These are phyloP conservation scores for Drosophila pruinosa DNA, from an alignment of 1,140 invertebrate genomes.

Conservation along the genomic window DNA sequence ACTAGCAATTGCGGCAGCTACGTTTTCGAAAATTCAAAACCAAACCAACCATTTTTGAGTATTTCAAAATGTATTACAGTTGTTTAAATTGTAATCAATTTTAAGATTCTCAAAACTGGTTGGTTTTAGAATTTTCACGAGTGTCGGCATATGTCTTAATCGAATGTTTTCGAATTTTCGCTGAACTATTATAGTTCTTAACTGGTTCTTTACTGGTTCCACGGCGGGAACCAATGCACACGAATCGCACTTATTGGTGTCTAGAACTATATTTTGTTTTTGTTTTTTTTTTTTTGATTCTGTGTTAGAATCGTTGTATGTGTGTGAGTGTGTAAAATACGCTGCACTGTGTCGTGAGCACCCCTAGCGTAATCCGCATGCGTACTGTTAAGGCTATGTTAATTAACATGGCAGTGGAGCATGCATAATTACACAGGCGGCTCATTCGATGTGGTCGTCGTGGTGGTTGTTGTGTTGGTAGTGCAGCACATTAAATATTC, in stretches of 20 bases:
- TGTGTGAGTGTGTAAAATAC: conserved; percentile 1
- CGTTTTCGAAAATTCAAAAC: conserved; percentile 67
- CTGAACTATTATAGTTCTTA: conserved; percentile 4
- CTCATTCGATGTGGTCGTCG: neutral
- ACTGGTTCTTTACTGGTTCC: conserved; percentile 2
- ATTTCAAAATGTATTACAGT: conserved; percentile 45
- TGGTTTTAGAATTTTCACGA: conserved; percentile 73
- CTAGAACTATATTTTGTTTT: conserved; percentile 46
- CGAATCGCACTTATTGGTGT: conserved; percentile 66
- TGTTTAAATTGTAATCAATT: conserved; percentile 9
- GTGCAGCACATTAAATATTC: conserved; percentile 11
- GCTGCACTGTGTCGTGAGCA: conserved; percentile 6
- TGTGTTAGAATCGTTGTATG: conserved; percentile 25
- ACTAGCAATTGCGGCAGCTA: neutral
- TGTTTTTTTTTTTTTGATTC: conserved; percentile 23
- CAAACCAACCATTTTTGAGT: conserved; percentile 75
- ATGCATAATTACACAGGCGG: neutral
- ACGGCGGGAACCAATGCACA: conserved; percentile 15
- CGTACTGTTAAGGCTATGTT: conserved; percentile 42
- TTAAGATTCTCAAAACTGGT: conserved; percentile 66
- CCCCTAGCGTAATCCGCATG: conserved; percentile 2
- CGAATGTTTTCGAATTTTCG: neutral
- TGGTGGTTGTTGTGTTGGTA: neutral
- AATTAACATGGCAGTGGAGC: conserved; percentile 41
- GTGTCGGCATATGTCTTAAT: neutral